These are phyloP conservation scores for Dendrolimus punctatus DNA, from an alignment of 1,140 invertebrate genomes.

Conservation along the genomic window DNA sequence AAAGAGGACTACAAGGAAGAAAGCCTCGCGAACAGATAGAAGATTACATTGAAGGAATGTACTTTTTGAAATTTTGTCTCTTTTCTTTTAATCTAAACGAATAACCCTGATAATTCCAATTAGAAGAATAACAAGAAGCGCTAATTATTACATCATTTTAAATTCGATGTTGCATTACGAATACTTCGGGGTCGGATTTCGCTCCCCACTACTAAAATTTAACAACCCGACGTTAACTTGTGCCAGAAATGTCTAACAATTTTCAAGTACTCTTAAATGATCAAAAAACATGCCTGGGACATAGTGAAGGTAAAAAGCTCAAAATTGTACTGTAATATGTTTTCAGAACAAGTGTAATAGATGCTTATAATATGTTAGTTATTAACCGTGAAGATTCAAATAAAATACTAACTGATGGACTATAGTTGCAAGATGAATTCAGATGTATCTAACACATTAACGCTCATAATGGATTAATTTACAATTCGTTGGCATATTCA, in stretches of 20 bases:
- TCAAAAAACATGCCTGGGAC: no score
- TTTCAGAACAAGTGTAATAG: no score
- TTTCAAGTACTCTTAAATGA: no score
- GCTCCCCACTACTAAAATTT: slow-evolving; percentile 38
- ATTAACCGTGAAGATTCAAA: no score
- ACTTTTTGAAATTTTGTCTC: slow-evolving; percentile 10
- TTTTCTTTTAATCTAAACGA: slow-evolving; percentile 26
- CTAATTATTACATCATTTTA: slow-evolving; percentile 54
- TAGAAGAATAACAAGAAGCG: slow-evolving; percentile 60
- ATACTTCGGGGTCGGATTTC: slow-evolving; percentile 39
- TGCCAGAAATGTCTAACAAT: not conserved
- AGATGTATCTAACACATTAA: no score
- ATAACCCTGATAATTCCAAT: slow-evolving; percentile 69
- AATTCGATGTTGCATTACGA: slow-evolving; percentile 64
- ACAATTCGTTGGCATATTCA: no score
- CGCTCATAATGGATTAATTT: no score
- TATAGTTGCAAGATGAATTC: no score
- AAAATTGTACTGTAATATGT: no score
- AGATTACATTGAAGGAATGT: slow-evolving; percentile 34
- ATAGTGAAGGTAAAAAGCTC: no score
- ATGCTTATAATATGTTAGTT: no score
- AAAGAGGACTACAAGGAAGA: slow-evolving; percentile 43
- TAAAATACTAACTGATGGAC: no score
- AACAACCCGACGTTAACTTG: not conserved
- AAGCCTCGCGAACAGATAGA: slow-evolving; percentile 52